Percentiles rank a stretch among this genome's conserved stretches.
Evolutionary conservation across 64 coral and sea anemone species (phyloP).

Genomic region (Pocillopora damicornis): DNA sequence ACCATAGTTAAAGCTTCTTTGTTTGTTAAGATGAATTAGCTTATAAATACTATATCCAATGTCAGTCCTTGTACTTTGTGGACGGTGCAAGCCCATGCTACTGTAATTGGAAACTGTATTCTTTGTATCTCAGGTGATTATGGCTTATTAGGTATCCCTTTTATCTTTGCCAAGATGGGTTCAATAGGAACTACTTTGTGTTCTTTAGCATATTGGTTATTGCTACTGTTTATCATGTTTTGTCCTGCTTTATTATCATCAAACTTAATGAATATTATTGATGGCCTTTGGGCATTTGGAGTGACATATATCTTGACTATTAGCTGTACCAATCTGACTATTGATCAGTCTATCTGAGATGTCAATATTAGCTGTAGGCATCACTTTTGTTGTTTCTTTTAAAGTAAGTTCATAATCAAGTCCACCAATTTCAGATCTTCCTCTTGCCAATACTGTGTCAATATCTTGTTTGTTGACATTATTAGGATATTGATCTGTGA

Average conservation of each 20-base stretch:
- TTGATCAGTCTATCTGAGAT: neutral
- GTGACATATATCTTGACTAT: no score
- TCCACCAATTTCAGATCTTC: neutral
- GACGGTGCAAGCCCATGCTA: no score
- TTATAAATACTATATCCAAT: no score
- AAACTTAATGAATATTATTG: conserved; percentile 54
- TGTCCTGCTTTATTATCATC: conserved; percentile 58
- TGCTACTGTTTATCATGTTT: conserved; percentile 41
- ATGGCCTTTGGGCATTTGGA: conserved; percentile 4
- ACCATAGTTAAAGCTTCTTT: no score
- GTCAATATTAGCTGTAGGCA: neutral
- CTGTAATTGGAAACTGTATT: neutral
- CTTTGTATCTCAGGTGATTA: conserved; percentile 16
- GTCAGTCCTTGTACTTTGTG: no score
- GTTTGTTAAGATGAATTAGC: no score
- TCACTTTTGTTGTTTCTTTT: no score
- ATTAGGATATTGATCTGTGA: conserved; percentile 5
- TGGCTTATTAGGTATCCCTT: conserved; percentile 39
- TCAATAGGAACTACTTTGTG: conserved; percentile 23
- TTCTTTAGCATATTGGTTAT: conserved; percentile 23
- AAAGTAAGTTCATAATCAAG: no score
- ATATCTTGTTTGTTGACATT: conserved; percentile 19
- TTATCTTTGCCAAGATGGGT: conserved; percentile 39
- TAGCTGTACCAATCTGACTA: no score
- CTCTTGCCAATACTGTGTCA: neutral